Evolutionary conservation across 1,140 invertebrate species (phyloP).

Genomic region (Helicoverpa armigera): DNA sequence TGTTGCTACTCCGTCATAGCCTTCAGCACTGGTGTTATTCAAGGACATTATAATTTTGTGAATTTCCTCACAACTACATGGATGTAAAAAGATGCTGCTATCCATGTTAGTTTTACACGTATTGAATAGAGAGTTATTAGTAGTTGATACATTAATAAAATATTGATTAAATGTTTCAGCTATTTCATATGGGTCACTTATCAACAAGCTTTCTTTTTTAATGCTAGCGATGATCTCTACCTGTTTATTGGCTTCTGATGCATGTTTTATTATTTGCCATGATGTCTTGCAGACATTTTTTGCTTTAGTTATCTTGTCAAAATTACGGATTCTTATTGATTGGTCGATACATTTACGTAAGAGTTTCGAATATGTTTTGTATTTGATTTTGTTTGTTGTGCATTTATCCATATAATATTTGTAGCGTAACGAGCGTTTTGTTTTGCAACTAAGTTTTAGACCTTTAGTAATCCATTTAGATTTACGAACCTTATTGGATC

Average conservation of each 20-base stretch:
- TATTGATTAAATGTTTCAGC: too few relatives aligned
- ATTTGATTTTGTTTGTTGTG: background rate
- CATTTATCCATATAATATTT: background rate
- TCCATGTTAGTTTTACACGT: too few relatives aligned
- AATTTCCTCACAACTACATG: background rate
- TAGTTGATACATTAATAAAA: too few relatives aligned
- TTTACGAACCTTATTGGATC: background rate
- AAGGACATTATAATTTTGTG: background rate
- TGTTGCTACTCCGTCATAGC: slow-evolving; percentile 8
- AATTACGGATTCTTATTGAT: too few relatives aligned
- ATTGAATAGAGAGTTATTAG: too few relatives aligned
- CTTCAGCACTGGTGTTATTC: slow-evolving; percentile 1
- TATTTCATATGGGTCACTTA: too few relatives aligned
- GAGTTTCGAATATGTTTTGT: background rate
- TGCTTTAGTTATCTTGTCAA: too few relatives aligned
- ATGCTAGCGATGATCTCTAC: background rate
- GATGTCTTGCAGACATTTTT: too few relatives aligned
- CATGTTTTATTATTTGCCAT: background rate
- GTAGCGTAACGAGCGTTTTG: background rate
- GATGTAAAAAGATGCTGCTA: background rate
- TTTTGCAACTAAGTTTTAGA: background rate
- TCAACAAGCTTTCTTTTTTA: too few relatives aligned
- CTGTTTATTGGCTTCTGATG: background rate
- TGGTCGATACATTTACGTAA: background rate
- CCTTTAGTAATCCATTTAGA: slow-evolving; percentile 14